Percentiles rank a stretch among this genome's conserved stretches.
phyloP scores from a whole-genome alignment of 2,888 invertebrate species.

The Steinernema hermaphroditum region DNA sequence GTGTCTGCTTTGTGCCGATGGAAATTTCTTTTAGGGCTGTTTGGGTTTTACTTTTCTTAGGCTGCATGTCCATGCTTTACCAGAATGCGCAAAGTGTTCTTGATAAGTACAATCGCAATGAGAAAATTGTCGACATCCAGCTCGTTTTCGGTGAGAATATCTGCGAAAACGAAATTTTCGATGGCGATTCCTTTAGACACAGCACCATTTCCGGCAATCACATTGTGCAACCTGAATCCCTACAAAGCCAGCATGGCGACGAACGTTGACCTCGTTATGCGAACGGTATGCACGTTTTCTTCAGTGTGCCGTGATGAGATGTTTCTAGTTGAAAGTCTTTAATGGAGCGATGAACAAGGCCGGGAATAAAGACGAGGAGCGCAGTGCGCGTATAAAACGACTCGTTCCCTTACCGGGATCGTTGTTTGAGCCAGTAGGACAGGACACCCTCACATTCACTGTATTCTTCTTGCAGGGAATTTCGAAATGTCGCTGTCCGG shows the following conservation, averaged over 20 bases:
- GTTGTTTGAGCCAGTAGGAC: conserved; percentile 48
- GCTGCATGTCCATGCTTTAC: conserved; percentile 60
- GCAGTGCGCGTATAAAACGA: conserved; percentile 29
- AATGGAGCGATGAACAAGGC: conserved; percentile 61
- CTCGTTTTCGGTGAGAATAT: conserved; percentile 56
- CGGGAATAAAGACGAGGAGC: conserved; percentile 40
- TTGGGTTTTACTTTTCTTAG: conserved; percentile 59
- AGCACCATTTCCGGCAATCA: conserved; percentile 18
- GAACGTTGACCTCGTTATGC: conserved; percentile 55
- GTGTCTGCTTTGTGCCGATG: not conserved
- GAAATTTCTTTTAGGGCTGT: conserved; percentile 42
- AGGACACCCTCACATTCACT: not conserved
- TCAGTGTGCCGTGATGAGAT: not conserved
- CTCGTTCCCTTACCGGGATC: conserved; percentile 41
- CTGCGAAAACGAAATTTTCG: not conserved
- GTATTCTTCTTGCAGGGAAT: conserved; percentile 39
- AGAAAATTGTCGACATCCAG: conserved; percentile 65
- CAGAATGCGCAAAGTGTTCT: conserved; percentile 59
- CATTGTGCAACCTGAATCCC: conserved; percentile 62
- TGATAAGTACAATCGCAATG: conserved; percentile 62
- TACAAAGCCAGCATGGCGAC: conserved; percentile 62
- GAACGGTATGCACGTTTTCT: conserved; percentile 50
- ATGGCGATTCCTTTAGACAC: conserved; percentile 43
- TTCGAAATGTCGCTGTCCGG: conserved; percentile 47
- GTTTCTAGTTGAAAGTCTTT: conserved; percentile 54